Conservation (phyloP, 2,888 invertebrate species). For the Troides oblongomaculatus region DNA sequence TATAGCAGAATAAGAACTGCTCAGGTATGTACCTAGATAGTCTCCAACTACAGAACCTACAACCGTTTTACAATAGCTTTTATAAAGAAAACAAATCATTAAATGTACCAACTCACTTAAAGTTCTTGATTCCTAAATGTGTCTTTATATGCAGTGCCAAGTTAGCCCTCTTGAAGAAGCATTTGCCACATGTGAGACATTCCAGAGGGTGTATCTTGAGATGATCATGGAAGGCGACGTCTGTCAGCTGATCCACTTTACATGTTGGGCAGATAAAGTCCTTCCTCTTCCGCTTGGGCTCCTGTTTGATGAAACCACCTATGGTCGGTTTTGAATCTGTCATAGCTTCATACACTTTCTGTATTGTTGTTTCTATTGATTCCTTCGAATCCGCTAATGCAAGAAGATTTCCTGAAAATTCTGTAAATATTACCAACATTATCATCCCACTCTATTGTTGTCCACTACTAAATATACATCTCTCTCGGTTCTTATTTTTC, state of each 20-base stretch:
- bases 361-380: constrained; percentile 51
- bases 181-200: constrained; percentile 90
- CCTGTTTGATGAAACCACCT: constrained; percentile 72
- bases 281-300: constrained; percentile 51
- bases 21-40: too few species aligned
- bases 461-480: constrained; percentile 20
- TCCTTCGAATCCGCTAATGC: constrained; percentile 59
- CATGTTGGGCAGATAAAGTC: constrained; percentile 69
- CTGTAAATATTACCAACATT: neutral
- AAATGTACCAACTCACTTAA: constrained; percentile 63
- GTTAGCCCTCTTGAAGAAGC: constrained; percentile 86
- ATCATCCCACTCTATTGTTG: constrained; percentile 23
- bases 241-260: constrained; percentile 83
- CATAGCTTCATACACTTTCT: constrained; percentile 58
- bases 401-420: constrained; percentile 50
- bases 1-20: too few species aligned
- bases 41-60: too few species aligned
- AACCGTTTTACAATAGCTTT: neutral
- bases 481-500: too few species aligned
- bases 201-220: constrained; percentile 89
- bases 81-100: constrained; percentile 7
- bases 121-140: constrained; percentile 88
- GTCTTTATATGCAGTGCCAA: constrained; percentile 89
- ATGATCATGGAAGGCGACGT: constrained; percentile 85
- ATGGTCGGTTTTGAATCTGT: constrained; percentile 68